Evolutionary conservation across 2,113 vertebrate genomes (phyloP).

Genomic region (Nicator chloris): DNA sequence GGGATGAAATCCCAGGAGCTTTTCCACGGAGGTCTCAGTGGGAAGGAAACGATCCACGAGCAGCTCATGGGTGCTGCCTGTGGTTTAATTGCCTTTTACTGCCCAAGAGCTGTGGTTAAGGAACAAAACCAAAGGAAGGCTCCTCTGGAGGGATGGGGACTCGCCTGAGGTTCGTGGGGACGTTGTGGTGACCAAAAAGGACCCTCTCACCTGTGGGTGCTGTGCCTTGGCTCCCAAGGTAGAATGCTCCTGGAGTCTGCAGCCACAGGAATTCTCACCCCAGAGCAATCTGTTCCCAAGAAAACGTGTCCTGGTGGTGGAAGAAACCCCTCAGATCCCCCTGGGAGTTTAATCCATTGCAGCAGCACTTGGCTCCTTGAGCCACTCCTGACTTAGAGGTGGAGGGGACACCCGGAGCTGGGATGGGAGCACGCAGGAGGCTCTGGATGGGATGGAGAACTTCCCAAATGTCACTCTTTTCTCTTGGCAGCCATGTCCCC

Average conservation of each 20-base stretch:
- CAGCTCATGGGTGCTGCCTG: neutral
- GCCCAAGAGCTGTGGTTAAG: neutral
- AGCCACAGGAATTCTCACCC: neutral
- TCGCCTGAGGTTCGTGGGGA: neutral
- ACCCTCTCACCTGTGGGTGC: neutral
- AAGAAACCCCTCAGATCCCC: neutral
- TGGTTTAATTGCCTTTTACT: neutral
- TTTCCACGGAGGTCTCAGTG: neutral
- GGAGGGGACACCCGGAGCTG: neutral
- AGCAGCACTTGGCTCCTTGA: neutral
- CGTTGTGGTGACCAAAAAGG: neutral
- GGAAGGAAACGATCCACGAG: accelerated
- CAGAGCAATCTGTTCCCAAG: neutral
- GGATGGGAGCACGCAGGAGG: neutral
- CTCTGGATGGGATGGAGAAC: neutral
- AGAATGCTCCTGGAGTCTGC: neutral
- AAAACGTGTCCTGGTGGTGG: neutral
- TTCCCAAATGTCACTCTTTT: neutral
- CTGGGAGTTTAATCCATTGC: neutral
- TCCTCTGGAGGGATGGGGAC: neutral
- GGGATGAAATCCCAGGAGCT: neutral
- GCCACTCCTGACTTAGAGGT: neutral
- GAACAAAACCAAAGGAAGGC: neutral
- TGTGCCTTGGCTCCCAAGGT: neutral
- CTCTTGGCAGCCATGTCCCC: constrained; percentile 73